These are phyloP conservation scores for Circaetus cinerascens DNA, from an alignment of 2,113 vertebrate genomes.

Conservation along the genomic window DNA sequence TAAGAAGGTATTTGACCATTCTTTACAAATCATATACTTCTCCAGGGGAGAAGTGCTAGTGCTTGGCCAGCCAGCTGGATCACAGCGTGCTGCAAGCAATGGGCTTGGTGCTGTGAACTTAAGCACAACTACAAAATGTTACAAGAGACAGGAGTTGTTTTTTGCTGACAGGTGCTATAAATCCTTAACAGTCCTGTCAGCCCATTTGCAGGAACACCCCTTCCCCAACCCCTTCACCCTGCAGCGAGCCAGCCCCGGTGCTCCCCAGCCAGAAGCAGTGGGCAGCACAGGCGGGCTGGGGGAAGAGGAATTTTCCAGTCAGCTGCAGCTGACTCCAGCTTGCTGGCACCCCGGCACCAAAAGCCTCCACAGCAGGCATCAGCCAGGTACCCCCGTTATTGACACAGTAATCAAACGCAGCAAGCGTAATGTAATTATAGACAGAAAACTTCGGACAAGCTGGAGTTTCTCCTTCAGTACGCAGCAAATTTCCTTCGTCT, in stretches of 20 bases:
- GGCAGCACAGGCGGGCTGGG: accelerated
- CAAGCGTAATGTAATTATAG: accelerated
- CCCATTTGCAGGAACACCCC: background rate
- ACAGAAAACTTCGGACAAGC: accelerated
- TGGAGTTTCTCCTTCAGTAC: background rate
- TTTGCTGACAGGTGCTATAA: background rate
- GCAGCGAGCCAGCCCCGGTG: accelerated
- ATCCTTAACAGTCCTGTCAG: background rate
- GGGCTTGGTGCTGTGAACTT: background rate
- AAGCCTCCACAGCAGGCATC: accelerated
- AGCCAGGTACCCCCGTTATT: background rate
- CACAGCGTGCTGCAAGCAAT: background rate
- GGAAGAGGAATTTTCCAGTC: background rate
- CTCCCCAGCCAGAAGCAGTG: background rate
- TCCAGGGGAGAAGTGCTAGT: background rate
- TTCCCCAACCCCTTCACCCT: background rate
- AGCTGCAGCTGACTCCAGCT: background rate
- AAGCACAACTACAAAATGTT: background rate
- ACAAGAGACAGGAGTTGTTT: background rate
- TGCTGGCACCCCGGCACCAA: background rate
- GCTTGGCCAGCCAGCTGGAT: background rate
- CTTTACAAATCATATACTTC: background rate
- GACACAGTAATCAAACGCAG: accelerated
- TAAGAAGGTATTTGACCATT: background rate
- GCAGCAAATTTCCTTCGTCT: background rate